A percentile compares a stretch with the other conserved stretches of the same genome.
Conservation (phyloP, 2,888 invertebrate species). For the Pristionchus entomophagus region DNA sequence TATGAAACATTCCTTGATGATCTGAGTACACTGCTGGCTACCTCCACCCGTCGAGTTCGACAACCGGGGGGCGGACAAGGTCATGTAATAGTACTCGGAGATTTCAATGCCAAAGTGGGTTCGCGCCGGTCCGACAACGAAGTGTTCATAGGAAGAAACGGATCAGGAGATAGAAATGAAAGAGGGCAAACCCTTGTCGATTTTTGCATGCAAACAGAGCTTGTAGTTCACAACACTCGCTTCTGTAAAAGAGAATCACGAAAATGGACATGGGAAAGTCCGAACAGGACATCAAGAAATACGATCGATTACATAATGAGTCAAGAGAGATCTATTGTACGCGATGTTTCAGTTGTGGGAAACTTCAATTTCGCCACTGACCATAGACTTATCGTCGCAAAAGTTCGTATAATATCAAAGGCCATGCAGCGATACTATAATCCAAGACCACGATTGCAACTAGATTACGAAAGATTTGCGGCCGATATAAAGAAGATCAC, state of each 20-base stretch:
- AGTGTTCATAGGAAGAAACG: neutral
- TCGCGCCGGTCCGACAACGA: neutral
- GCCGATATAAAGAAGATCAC: neutral
- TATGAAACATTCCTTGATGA: neutral
- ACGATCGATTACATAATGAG: no score
- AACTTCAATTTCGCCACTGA: neutral
- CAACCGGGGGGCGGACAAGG: neutral
- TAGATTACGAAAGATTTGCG: neutral
- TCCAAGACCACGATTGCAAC: neutral
- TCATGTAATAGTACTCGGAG: neutral
- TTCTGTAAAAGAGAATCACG: no score
- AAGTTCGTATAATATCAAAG: neutral
- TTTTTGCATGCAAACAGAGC: no score
- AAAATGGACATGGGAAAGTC: no score
- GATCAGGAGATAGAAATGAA: neutral
- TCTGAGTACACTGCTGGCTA: neutral
- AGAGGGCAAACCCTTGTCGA: no score
- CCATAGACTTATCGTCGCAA: neutral
- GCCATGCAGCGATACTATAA: neutral
- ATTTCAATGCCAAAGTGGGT: neutral
- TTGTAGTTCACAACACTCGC: no score
- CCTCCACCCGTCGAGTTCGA: slow-evolving; percentile 5
- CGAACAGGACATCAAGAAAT: no score
- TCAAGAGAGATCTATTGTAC: no score
- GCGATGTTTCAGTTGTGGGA: neutral